A percentile compares a stretch with the other conserved stretches of the same genome.
These are phyloP conservation scores for Hystrix cristata DNA, from an alignment of 2,113 vertebrate species.

Conservation along the genomic window DNA sequence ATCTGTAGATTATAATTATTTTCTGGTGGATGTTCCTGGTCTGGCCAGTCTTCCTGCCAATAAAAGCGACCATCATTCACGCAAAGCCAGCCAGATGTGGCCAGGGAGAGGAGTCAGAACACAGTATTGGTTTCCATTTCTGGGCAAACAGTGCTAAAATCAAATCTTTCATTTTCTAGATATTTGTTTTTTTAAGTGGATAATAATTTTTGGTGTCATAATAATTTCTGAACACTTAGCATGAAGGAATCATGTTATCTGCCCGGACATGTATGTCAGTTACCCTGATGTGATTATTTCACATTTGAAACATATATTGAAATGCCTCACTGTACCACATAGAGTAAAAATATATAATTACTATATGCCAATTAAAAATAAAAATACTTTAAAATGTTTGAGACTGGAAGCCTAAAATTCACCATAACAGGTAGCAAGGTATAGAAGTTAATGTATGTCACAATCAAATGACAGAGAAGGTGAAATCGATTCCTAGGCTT, in stretches of 20 bases:
- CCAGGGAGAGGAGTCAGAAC: background rate
- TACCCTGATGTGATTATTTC: background rate
- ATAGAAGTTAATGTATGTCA: rapidly evolving
- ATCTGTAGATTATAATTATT: background rate
- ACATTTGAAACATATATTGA: background rate
- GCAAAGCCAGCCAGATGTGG: background rate
- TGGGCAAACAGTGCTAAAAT: background rate
- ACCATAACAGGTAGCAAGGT: background rate
- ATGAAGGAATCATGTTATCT: background rate
- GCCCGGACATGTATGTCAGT: background rate
- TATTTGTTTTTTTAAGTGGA: background rate
- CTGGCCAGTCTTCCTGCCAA: background rate
- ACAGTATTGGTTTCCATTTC: background rate
- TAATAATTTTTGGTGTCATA: background rate
- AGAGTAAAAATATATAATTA: background rate
- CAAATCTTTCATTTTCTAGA: slow-evolving; percentile 26
- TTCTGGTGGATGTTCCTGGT: background rate
- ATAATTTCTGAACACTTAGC: background rate
- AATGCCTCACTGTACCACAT: background rate
- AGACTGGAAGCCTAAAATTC: background rate
- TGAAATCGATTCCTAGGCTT: background rate
- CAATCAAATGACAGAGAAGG: background rate
- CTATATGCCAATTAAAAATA: background rate
- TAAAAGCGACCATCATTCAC: background rate
- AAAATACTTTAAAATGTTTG: background rate